phyloP scores from a whole-genome alignment of 2,797 vertebrate species.

The Tragelaphus oryx region DNA sequence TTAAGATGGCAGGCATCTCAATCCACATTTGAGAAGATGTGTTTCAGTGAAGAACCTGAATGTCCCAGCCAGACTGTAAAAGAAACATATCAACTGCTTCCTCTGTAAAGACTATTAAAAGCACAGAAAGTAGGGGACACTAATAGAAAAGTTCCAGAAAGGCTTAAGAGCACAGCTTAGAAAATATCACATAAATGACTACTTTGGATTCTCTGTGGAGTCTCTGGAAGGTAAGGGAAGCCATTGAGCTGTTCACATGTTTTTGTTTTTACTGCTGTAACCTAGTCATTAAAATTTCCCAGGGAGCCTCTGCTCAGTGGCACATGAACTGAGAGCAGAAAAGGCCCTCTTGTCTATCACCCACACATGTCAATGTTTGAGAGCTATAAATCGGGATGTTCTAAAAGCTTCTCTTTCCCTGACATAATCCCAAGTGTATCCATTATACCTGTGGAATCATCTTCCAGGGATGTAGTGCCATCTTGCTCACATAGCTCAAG shows the following conservation, averaged over 20 bases:
- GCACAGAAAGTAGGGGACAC: neutral
- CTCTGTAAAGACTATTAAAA: conserved; percentile 27
- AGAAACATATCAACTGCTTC: neutral
- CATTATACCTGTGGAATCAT: neutral
- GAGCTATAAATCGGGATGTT: neutral
- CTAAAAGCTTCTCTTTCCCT: neutral
- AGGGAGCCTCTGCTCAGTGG: neutral
- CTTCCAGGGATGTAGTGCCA: neutral
- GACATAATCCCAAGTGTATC: neutral
- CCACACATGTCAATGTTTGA: neutral
- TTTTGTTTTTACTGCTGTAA: conserved; percentile 45
- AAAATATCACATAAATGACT: conserved; percentile 20
- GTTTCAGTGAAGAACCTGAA: neutral
- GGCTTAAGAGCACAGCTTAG: neutral
- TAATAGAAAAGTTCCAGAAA: conserved; percentile 55
- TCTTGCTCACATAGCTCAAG: neutral
- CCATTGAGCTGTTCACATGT: neutral
- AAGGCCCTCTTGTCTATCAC: neutral
- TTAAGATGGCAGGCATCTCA: neutral
- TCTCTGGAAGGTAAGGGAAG: conserved; percentile 26
- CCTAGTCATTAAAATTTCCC: conserved; percentile 44
- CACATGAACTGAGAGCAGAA: neutral
- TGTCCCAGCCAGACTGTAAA: neutral
- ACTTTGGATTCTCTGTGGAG: neutral
- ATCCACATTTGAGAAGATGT: neutral